Conservation (phyloP, 2,797 vertebrate genomes). For the Kryptolebias ocellatus region DNA sequence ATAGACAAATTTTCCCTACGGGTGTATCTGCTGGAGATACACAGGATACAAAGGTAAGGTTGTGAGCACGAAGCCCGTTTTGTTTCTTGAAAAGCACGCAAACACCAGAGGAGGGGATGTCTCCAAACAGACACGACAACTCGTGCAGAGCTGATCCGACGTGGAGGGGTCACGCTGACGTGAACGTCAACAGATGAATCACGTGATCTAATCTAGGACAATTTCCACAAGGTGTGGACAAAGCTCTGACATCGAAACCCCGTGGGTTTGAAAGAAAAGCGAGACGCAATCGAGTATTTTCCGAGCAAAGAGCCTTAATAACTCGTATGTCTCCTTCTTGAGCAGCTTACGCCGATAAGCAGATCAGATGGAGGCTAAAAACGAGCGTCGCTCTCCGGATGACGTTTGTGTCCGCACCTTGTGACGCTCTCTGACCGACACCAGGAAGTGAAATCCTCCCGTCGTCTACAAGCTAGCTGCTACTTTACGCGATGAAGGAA, state of each 20-base stretch:
- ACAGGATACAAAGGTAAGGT: too few relatives aligned
- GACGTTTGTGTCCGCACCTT: slow-evolving; percentile 6
- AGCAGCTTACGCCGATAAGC: fast-evolving
- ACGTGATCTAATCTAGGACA: slow-evolving; percentile 32
- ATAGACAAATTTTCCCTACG: too few relatives aligned
- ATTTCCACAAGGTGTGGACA: background rate
- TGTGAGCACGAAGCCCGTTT: too few relatives aligned
- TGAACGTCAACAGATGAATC: slow-evolving; percentile 6
- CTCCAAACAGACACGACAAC: too few relatives aligned
- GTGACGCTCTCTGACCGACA: slow-evolving; percentile 10
- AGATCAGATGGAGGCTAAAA: background rate
- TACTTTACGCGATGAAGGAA: slow-evolving; percentile 39
- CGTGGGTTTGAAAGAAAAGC: fast-evolving
- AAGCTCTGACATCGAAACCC: fast-evolving
- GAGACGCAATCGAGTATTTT: fast-evolving
- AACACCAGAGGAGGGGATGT: too few relatives aligned
- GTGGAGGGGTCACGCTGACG: slow-evolving; percentile 37
- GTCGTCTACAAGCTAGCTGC: slow-evolving; percentile 31
- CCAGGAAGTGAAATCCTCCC: slow-evolving; percentile 56
- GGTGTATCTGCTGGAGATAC: too few relatives aligned
- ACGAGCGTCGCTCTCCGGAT: fast-evolving
- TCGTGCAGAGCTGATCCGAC: slow-evolving; percentile 4
- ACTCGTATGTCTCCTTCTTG: fast-evolving
- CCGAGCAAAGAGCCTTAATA: fast-evolving
- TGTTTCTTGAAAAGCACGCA: too few relatives aligned